Base-by-base conservation (phyloP, 2,888 invertebrate species). In the Tigriopus californicus region DNA sequence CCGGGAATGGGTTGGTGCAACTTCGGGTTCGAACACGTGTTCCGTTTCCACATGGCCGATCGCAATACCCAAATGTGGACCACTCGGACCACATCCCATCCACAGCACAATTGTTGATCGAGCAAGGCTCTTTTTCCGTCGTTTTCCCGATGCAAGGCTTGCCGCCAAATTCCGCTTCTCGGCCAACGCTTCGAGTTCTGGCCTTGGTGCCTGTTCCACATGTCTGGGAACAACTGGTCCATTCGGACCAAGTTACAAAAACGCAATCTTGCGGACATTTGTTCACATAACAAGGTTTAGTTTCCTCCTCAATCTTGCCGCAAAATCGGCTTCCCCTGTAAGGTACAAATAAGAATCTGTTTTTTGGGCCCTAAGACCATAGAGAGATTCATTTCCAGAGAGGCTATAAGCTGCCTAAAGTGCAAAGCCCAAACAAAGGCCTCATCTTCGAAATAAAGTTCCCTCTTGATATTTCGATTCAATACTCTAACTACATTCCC, bases 51-150 rank as follows among this genome's bases (percentile, higher is more conserved):
- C 56, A 56, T 13, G 41, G 42, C 10, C 13, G 18, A n/a, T 56
- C 18, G 18, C 56, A 56, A 44, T 56, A 56, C 12, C 44, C 20
- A 20, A 20, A 56, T 12, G n/a, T 18, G 22, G 22, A 24, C 56
- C 56, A 56, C 15, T 56, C 24, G 10, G 44, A 42, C 56, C 56
- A 56, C 10, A 11, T n/a, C 8, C 56, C 56, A 46, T 56, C 46
- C 12, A 56, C 56, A 10, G 56, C 20, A 56, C 56, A 56, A 22
- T 20, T n/a, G 12, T 18, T 18, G 15, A 18, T 46, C 1, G 18
- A 18, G 22, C 56, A 56, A 20, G 15, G 13, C 20, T 49, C 49
- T 22, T 20, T 22, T 46, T 24, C 44, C 33, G 42, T 20, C 15
- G n/a, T 54, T 25, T 25, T 20, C 13, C 18, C 20, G n/a, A 44